A percentile compares a stretch with the other conserved stretches of the same genome.
These are phyloP conservation scores for Drosophila sucinea DNA, from an alignment of 1,140 invertebrate genomes.

Conservation along the genomic window DNA sequence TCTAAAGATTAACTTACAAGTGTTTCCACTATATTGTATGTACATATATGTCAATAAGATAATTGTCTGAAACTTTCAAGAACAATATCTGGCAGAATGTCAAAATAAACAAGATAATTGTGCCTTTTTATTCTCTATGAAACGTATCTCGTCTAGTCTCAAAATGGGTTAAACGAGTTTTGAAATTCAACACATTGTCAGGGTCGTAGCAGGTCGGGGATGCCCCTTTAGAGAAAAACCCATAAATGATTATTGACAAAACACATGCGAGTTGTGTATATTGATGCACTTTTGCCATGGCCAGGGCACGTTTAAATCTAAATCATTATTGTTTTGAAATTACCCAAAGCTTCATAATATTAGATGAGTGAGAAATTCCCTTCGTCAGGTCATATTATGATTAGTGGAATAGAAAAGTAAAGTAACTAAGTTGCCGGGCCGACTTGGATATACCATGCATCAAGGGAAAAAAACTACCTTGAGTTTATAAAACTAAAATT, in stretches of 20 bases:
- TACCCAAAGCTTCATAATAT: too few relatives aligned
- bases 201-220: background rate
- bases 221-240: background rate
- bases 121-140: background rate
- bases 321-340: too few relatives aligned
- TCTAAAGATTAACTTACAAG: background rate
- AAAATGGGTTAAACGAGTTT: background rate
- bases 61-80: background rate
- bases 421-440: too few relatives aligned
- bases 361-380: too few relatives aligned
- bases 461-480: too few relatives aligned
- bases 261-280: background rate
- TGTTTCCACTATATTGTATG: background rate
- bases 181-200: background rate
- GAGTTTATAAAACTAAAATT: too few relatives aligned
- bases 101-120: constrained; percentile 4
- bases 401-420: too few relatives aligned
- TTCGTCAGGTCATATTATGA: too few relatives aligned
- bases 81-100: background rate
- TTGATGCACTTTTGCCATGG: background rate
- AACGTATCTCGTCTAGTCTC: background rate
- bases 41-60: background rate
- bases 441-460: too few relatives aligned
- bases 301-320: too few relatives aligned
- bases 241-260: background rate